Evolutionary conservation across 2,888 invertebrate genomes (phyloP), one percentile per base, ranked within the genome.

Genomic region (Drosophila merina): DNA sequence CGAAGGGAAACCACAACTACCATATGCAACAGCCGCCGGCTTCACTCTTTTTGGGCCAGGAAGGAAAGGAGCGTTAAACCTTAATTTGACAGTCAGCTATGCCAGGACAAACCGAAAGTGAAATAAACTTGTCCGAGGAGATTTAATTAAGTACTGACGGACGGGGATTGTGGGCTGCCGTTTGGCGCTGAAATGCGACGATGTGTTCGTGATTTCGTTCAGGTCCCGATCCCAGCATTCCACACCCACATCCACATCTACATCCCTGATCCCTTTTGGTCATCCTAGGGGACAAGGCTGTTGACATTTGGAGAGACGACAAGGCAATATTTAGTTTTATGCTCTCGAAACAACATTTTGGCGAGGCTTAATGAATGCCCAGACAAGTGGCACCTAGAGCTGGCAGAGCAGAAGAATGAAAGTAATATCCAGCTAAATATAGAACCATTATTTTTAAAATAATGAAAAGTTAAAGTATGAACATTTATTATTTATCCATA

Each of bases 81-180:
- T 62, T 76, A 72, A 80, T 76, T 81, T 78, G 85, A 73, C 74
- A 77, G 67, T 48, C 57, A 36, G 42, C 58, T 40, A 47, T 45
- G 14, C 48, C 25, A 48, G 12, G 9, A 9, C 8, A 25, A 44
- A 44, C 33, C 33, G 47, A 66, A 55, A 73, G 64, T 64, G 52
- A 70, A 78, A 74, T 72, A 66, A 76, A 76, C 57, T 76, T 78
- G 56, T 66, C 57, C 66, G 44, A 12, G 45, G 63, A 57, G 54
- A 81, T 85, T 81, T 81, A 85, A 81, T 81, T 85, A 81, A 82
- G 64, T 56, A 81, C 72, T 76, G 70, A 51, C 67, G 63, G 49
- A 44, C 59, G 49, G 55, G 64, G 63, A 70, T 78, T 73, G 50
- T 52, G 33, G 45, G 30, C 20, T 14, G 20, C 8, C 40, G 40